A percentile compares a stretch with the other conserved stretches of the same genome.
Conservation (phyloP, 2,888 invertebrate species). For the Parascotia fuliginaria region DNA sequence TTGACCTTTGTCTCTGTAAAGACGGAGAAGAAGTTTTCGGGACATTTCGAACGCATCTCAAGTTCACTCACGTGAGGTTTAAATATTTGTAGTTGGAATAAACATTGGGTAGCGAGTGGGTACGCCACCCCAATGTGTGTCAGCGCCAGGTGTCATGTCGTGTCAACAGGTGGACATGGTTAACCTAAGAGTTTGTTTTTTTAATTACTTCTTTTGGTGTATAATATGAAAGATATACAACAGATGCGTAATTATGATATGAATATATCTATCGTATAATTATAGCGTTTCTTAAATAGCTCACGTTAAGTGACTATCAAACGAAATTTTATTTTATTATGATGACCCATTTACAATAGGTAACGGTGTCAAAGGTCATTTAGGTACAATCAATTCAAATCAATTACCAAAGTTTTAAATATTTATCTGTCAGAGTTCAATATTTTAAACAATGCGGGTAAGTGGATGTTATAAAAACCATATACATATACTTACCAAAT, state of each 20-base stretch:
- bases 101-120: slow-evolving; percentile 58
- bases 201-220: slow-evolving; percentile 25
- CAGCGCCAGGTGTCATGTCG: slow-evolving; percentile 67
- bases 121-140: slow-evolving; percentile 50
- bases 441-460: slow-evolving; percentile 2
- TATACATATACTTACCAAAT: too few relatives aligned
- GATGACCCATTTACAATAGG: too few relatives aligned
- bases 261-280: too few relatives aligned
- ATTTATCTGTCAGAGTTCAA: background rate
- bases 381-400: background rate
- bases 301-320: too few relatives aligned
- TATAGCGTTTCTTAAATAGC: too few relatives aligned
- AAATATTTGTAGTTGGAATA: slow-evolving; percentile 73
- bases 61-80: slow-evolving; percentile 64
- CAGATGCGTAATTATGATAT: too few relatives aligned
- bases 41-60: slow-evolving; percentile 41
- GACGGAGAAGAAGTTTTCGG: slow-evolving; percentile 43
- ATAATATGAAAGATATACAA: slow-evolving; percentile 19
- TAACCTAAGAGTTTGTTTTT: slow-evolving; percentile 41
- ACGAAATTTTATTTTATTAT: too few relatives aligned
- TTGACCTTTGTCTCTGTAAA: slow-evolving; percentile 40
- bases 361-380: too few relatives aligned
- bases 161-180: slow-evolving; percentile 71
- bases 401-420: background rate
- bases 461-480: background rate